Evolutionary conservation across 2,888 invertebrate genomes (phyloP).

Genomic region (Plebejus argus): DNA sequence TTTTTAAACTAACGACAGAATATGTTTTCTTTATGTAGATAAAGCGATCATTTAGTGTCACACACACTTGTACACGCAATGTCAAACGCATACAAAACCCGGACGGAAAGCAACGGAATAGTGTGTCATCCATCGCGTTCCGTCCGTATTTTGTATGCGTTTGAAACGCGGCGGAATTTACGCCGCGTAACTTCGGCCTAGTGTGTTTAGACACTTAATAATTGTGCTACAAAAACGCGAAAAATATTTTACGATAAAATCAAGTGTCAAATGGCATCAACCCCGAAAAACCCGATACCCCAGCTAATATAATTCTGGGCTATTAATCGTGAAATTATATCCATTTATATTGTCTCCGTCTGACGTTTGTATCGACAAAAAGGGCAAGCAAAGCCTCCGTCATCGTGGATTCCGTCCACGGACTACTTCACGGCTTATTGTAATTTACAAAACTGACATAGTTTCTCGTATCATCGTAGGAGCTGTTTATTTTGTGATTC

Average conservation of each 20-base stretch:
- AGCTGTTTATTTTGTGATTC: slow-evolving; percentile 64
- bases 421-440: slow-evolving; percentile 73
- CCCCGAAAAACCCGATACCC: background rate
- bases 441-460: slow-evolving; percentile 77
- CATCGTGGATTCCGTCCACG: slow-evolving; percentile 73
- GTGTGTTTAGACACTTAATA: too few relatives aligned
- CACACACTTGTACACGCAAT: too few relatives aligned
- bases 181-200: too few relatives aligned
- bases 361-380: slow-evolving; percentile 42
- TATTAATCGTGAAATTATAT: slow-evolving; percentile 19
- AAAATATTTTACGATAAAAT: background rate
- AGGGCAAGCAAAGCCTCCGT: slow-evolving; percentile 59
- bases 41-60: background rate
- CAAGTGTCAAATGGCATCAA: background rate
- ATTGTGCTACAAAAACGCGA: background rate
- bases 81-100: too few relatives aligned
- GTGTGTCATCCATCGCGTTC: too few relatives aligned
- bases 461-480: slow-evolving; percentile 66
- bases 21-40: background rate
- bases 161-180: too few relatives aligned
- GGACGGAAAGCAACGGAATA: too few relatives aligned
- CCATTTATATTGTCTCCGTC: slow-evolving; percentile 48
- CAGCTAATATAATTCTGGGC: slow-evolving; percentile 2
- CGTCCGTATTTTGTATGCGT: too few relatives aligned
- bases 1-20: background rate